phyloP scores from a whole-genome alignment of 2,888 invertebrate genomes.

The Thyatira batis region DNA sequence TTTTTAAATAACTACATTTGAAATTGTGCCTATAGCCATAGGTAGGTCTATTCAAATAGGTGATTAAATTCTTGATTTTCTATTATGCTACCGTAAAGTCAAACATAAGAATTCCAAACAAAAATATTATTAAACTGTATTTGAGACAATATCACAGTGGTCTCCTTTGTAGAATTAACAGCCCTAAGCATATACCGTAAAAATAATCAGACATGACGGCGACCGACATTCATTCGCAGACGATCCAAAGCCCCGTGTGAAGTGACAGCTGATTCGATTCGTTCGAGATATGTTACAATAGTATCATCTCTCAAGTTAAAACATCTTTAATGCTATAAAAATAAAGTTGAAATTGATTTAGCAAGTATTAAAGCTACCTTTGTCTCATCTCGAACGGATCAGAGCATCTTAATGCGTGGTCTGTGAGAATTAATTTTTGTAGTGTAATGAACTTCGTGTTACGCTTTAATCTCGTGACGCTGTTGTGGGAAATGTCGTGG shows the following conservation, averaged over 20 bases:
- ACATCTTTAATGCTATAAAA: conserved; percentile 17
- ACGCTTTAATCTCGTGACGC: conserved; percentile 56
- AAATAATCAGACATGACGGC: conserved; percentile 31
- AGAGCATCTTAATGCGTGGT: conserved; percentile 62
- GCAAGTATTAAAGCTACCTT: conserved; percentile 22
- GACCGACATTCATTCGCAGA: conserved; percentile 54
- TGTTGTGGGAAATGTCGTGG: conserved; percentile 49
- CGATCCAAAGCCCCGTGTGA: conserved; percentile 67
- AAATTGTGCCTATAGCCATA: no score
- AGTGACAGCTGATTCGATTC: conserved; percentile 71
- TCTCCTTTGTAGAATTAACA: not conserved
- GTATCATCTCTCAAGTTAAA: conserved; percentile 20
- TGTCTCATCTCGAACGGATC: conserved; percentile 62
- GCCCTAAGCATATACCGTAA: not conserved
- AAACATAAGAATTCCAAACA: no score
- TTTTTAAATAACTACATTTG: conserved; percentile 23
- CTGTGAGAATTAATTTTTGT: conserved; percentile 75
- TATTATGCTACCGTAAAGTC: no score
- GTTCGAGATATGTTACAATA: conserved; percentile 48
- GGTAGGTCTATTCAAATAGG: no score
- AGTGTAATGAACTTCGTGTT: conserved; percentile 66
- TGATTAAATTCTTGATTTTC: no score
- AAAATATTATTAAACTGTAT: not conserved
- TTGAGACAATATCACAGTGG: not conserved
- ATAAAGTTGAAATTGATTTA: conserved; percentile 30